These are phyloP conservation scores for Trachelus stipa DNA, from an alignment of 2,888 invertebrate genomes.

Conservation along the genomic window DNA sequence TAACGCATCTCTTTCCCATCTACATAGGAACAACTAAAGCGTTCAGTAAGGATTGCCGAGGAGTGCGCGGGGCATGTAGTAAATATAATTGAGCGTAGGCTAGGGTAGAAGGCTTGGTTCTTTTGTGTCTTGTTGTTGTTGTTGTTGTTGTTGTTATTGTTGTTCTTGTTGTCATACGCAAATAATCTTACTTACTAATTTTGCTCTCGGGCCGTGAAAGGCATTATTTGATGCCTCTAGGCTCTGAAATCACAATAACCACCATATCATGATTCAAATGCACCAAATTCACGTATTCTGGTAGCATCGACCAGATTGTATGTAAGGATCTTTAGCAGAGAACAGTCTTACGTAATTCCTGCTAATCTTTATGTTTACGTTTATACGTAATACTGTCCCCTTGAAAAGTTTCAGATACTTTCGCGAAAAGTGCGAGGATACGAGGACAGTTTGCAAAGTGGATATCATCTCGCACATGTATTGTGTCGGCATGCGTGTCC, in stretches of 20 bases:
- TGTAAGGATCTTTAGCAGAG: not conserved
- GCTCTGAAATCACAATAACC: slow-evolving; percentile 67
- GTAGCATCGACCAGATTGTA: not conserved
- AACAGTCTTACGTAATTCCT: not conserved
- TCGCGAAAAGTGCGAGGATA: not conserved
- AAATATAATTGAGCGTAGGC: not conserved
- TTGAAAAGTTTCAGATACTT: not conserved
- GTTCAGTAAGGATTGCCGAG: not conserved
- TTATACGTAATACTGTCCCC: not conserved
- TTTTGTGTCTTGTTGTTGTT: not conserved
- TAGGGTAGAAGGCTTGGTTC: not conserved
- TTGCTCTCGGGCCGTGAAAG: slow-evolving; percentile 67
- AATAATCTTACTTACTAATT: slow-evolving; percentile 66
- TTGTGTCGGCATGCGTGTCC: not conserved
- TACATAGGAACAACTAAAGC: not conserved
- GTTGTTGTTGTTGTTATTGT: no score
- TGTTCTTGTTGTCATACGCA: not conserved
- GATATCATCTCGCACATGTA: not conserved
- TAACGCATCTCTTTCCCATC: not conserved
- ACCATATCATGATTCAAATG: slow-evolving; percentile 60
- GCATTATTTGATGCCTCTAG: slow-evolving; percentile 68
- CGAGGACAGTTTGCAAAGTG: not conserved
- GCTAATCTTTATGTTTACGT: not conserved
- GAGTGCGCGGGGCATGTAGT: not conserved
- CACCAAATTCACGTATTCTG: not conserved